Conservation (phyloP, 2,888 invertebrate genomes). For the Perithous albicinctus region DNA sequence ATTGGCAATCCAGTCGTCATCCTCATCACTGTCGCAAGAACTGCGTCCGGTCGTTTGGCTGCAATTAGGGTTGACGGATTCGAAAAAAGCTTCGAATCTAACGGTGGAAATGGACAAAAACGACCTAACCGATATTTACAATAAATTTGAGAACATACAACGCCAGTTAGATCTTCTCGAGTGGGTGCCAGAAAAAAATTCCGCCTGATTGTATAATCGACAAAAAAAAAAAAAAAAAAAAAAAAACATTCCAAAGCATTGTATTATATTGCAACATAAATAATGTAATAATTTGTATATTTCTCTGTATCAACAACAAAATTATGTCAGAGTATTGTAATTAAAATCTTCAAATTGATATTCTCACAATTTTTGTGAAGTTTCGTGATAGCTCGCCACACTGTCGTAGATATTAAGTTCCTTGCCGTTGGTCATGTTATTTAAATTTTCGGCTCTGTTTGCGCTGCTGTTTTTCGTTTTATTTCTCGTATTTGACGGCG, state of each 20-base stretch:
- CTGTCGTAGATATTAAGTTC: slow-evolving; percentile 76
- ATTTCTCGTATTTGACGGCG: slow-evolving; percentile 13
- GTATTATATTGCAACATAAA: slow-evolving; percentile 30
- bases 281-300: slow-evolving; percentile 24
- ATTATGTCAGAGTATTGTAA: background rate
- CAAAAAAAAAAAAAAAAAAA: too few species aligned
- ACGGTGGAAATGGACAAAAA: slow-evolving; percentile 80
- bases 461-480: slow-evolving; percentile 65
- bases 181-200: slow-evolving; percentile 70
- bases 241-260: background rate
- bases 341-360: slow-evolving; percentile 21
- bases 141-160: slow-evolving; percentile 80
- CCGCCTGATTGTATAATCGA: slow-evolving; percentile 47
- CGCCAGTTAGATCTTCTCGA: slow-evolving; percentile 79
- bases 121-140: slow-evolving; percentile 76
- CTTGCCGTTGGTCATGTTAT: slow-evolving; percentile 73
- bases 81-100: slow-evolving; percentile 71
- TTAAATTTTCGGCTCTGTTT: slow-evolving; percentile 14
- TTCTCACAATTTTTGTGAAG: slow-evolving; percentile 69
- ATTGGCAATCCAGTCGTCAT: slow-evolving; percentile 79
- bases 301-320: slow-evolving; percentile 15
- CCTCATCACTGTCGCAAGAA: slow-evolving; percentile 76
- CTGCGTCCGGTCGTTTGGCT: slow-evolving; percentile 77
- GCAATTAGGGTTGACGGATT: slow-evolving; percentile 77
- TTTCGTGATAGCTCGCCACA: slow-evolving; percentile 50